Percentiles rank a stretch among this genome's conserved stretches.
These are phyloP conservation scores for Smittia aterrima DNA, from an alignment of 2,888 invertebrate genomes.

Conservation along the genomic window DNA sequence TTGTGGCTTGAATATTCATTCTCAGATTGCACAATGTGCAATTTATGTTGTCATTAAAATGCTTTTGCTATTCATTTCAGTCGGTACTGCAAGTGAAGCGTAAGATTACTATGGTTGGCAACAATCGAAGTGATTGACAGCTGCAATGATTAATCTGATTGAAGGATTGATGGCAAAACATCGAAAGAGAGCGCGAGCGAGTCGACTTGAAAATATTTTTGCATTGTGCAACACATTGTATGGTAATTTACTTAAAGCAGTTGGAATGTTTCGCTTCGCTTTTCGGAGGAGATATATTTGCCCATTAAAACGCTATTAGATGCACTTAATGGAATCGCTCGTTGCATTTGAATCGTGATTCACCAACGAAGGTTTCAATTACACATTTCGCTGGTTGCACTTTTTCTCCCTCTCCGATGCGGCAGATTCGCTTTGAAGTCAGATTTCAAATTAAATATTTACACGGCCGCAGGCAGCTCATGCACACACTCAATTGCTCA, in stretches of 20 bases:
- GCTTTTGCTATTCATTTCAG: conserved; percentile 15
- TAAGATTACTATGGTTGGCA: background rate
- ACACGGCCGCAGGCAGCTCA: background rate
- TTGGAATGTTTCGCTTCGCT: too few relatives aligned
- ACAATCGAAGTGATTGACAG: conserved; percentile 6
- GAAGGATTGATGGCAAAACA: background rate
- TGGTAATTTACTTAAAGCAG: background rate
- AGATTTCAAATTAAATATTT: background rate
- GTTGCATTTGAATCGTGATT: conserved; percentile 5
- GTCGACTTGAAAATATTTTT: background rate
- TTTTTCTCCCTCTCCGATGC: background rate
- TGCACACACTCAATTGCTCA: background rate
- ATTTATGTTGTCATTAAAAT: conserved; percentile 25
- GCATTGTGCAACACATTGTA: conserved; percentile 13
- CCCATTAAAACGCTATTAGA: conserved; percentile 30
- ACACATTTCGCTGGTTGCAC: background rate
- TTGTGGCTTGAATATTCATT: conserved; percentile 19
- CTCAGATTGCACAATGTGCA: conserved; percentile 11
- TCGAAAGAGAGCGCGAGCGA: background rate
- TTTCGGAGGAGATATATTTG: background rate
- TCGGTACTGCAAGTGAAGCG: background rate
- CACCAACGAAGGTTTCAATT: conserved; percentile 3
- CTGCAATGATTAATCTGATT: conserved; percentile 19
- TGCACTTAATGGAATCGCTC: conserved; percentile 14
- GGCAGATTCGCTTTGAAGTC: background rate